A percentile compares a stretch with the other conserved stretches of the same genome.
These are phyloP conservation scores for Actias luna DNA, from an alignment of 2,888 invertebrate genomes.

Conservation along the genomic window DNA sequence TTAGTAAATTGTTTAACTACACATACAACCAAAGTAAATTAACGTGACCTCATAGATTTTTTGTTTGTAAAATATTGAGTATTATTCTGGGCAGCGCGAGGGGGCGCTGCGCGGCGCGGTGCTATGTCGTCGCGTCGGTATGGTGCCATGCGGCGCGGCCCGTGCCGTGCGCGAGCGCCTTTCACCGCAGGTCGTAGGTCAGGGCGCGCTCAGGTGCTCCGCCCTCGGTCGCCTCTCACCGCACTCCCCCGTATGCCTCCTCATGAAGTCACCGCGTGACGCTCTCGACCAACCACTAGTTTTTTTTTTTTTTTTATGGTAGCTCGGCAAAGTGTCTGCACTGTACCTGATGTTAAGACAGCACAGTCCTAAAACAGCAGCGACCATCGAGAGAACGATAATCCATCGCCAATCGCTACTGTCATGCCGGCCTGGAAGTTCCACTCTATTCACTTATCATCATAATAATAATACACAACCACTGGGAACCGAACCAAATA, in stretches of 20 bases:
- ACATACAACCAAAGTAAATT: conserved; percentile 13
- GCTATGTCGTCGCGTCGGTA: conserved; percentile 40
- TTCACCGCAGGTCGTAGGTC: conserved; percentile 81
- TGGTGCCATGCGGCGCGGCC: conserved; percentile 26
- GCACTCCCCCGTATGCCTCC: conserved; percentile 33
- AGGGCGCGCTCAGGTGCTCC: conserved; percentile 82
- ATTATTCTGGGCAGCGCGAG: conserved; percentile 32
- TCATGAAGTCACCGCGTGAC: conserved; percentile 41
- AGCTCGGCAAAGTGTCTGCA: too few species aligned
- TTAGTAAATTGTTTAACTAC: not conserved
- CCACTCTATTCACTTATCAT: conserved; percentile 79
- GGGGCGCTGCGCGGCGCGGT: conserved; percentile 60
- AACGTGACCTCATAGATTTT: conserved; percentile 14
- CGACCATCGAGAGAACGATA: too few species aligned
- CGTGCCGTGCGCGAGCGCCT: conserved; percentile 69
- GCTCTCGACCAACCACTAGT: conserved; percentile 68
- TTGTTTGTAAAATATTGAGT: conserved; percentile 45
- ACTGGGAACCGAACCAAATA: conserved; percentile 50
- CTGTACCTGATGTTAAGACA: too few species aligned
- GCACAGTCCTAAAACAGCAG: too few species aligned
- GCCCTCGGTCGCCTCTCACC: conserved; percentile 55
- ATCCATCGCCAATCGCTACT: too few species aligned
- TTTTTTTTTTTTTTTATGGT: too few species aligned
- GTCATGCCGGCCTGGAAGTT: too few species aligned
- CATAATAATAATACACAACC: conserved; percentile 65